Evolutionary conservation across 2,888 invertebrate species (phyloP).

Genomic region (Lithosia quadra): DNA sequence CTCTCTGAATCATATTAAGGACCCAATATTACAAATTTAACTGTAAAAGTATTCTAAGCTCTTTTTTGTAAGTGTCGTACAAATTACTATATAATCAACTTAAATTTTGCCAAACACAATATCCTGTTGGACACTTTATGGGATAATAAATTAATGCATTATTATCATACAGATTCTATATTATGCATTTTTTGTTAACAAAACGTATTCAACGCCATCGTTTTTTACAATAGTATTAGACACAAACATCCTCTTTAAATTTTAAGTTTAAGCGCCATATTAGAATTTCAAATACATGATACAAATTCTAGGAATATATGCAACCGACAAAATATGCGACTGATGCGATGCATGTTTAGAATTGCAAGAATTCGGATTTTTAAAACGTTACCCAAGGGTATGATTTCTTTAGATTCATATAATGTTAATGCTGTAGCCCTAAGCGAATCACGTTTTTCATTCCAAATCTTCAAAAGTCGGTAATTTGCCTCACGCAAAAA

Average conservation of each 20-base stretch:
- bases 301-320: conserved; percentile 8
- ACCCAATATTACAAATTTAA: not conserved
- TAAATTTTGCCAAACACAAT: conserved; percentile 24
- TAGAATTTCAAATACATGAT: not conserved
- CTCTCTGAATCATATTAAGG: not conserved
- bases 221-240: conserved; percentile 1
- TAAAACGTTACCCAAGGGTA: conserved; percentile 35
- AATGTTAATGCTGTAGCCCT: conserved; percentile 55
- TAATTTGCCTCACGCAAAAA: conserved; percentile 66
- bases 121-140: conserved; percentile 33
- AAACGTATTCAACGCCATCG: not conserved
- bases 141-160: conserved; percentile 27
- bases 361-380: conserved; percentile 27
- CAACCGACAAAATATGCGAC: conserved; percentile 7
- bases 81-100: conserved; percentile 25
- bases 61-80: conserved; percentile 17
- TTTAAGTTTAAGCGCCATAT: conserved; percentile 3
- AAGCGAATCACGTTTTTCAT: conserved; percentile 61
- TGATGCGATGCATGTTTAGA: conserved; percentile 6
- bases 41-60: not conserved
- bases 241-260: conserved; percentile 9
- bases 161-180: conserved; percentile 5
- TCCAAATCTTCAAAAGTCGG: conserved; percentile 49
- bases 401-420: conserved; percentile 44
- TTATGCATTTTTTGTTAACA: not conserved